phyloP scores from a whole-genome alignment of 1,140 invertebrate genomes.

The Euura lappo region DNA sequence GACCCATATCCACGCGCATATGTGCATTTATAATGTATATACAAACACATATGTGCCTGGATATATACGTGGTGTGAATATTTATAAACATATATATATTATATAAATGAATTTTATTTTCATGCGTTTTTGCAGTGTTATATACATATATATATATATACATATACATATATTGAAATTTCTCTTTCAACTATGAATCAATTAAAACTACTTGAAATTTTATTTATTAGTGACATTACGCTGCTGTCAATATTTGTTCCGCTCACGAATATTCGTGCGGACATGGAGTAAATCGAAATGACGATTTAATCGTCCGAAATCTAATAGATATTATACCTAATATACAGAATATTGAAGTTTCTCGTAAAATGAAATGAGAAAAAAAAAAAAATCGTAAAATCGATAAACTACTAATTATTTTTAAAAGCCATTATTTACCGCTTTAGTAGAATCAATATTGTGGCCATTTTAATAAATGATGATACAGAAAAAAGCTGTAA shows the following conservation, averaged over 20 bases:
- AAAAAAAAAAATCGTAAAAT: neutral
- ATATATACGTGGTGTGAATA: neutral
- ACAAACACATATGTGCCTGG: neutral
- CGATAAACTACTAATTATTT: neutral
- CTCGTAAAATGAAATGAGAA: neutral
- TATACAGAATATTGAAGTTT: constrained; percentile 3
- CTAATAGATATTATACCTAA: neutral
- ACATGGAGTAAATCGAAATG: neutral
- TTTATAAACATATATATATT: neutral
- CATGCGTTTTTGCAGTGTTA: neutral
- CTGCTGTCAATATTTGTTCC: neutral
- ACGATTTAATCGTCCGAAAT: neutral
- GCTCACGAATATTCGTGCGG: neutral
- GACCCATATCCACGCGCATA: neutral
- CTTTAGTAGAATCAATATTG: constrained; percentile 5
- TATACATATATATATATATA: neutral
- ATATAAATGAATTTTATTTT: neutral
- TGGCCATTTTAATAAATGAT: neutral
- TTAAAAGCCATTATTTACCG: neutral
- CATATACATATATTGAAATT: neutral
- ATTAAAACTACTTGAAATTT: neutral
- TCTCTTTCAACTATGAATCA: neutral
- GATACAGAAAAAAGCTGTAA: neutral
- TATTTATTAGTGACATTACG: neutral
- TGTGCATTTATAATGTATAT: constrained; percentile 4